Evolutionary conservation across 1,140 invertebrate species (phyloP), one percentile per base, ranked within the genome.

Genomic region (Phymastichus coffea): DNA sequence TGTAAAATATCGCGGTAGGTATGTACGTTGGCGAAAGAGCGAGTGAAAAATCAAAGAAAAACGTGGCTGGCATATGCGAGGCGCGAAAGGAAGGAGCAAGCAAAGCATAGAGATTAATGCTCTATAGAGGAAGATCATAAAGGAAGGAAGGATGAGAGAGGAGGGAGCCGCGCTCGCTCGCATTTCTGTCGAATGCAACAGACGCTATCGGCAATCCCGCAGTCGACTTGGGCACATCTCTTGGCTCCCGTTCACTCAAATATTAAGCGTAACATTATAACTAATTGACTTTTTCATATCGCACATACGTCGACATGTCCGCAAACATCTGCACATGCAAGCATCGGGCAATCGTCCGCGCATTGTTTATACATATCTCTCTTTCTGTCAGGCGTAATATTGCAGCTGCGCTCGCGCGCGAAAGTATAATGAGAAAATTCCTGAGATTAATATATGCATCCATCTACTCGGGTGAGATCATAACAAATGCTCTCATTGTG

Each of bases 341-440:
- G 17, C 44, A 54, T 54, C 40, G 23, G 26, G 1, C 35, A 33
- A 6, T n/a, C 46, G 25, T 47, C 26, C 1, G n/a, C 15, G 23
- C 14, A 14, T 15, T 20, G 40, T 57, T 57, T 57, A n/a, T n/a
- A n/a, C 48, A 48, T 48, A 57, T 48, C n/a, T n/a, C n/a, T n/a
- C n/a, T n/a, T 17, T 57, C 28, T 40, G 38, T 26, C 54, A 38
- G 38, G 23, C n/a, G 43, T 47, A 48, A 48, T 57, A 57, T 57
- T 57, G 33, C 22, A n/a, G 46, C 54, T 20, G 43, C 33, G 33
- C 8, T 25, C 26, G 9, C n/a, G 35, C 33, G 55, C 2, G 46
- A 57, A 57, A 41, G 26, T 41, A n/a, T n/a, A 57, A 57, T 41
- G 15, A 49, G 55, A 51, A 58, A 52, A 58, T 58, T 58, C 48